Evolutionary conservation across 2,113 vertebrate genomes (phyloP).

Genomic region (Spea multiplicata): DNA sequence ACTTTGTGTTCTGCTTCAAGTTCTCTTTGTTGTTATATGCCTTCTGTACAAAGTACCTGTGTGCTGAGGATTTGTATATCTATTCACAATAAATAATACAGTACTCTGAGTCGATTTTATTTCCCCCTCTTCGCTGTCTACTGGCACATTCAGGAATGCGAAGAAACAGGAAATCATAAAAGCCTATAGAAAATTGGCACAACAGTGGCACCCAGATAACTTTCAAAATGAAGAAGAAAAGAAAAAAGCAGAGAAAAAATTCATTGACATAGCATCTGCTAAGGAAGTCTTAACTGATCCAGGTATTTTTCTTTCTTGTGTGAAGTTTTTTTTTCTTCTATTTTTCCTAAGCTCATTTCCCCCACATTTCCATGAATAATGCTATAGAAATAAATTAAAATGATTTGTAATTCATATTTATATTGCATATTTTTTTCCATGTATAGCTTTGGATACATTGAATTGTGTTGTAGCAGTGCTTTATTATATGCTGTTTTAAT

Average conservation of each 20-base stretch:
- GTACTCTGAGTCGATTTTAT: no score
- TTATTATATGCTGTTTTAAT: no score
- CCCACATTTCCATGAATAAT: not conserved
- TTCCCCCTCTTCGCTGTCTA: not conserved
- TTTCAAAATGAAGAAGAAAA: conserved; percentile 91
- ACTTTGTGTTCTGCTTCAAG: no score
- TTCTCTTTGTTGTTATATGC: no score
- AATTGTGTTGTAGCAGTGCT: no score
- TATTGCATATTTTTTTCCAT: no score
- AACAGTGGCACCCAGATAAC: conserved; percentile 98
- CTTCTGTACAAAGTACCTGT: no score
- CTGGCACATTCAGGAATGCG: conserved; percentile 74
- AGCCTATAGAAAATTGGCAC: conserved; percentile 92
- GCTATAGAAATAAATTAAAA: no score
- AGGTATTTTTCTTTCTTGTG: conserved; percentile 65
- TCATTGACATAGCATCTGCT: conserved; percentile 95
- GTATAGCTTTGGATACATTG: no score
- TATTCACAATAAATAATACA: no score
- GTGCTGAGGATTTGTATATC: no score
- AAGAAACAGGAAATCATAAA: conserved; percentile 97
- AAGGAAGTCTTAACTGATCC: conserved; percentile 97
- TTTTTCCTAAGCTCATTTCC: not conserved
- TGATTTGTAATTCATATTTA: no score
- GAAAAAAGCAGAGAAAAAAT: conserved; percentile 95
- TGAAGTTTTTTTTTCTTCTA: not conserved